A percentile compares a stretch with the other conserved stretches of the same genome.
Conservation (phyloP, 2,113 vertebrate genomes). For the Sarotherodon lohbergeri region DNA sequence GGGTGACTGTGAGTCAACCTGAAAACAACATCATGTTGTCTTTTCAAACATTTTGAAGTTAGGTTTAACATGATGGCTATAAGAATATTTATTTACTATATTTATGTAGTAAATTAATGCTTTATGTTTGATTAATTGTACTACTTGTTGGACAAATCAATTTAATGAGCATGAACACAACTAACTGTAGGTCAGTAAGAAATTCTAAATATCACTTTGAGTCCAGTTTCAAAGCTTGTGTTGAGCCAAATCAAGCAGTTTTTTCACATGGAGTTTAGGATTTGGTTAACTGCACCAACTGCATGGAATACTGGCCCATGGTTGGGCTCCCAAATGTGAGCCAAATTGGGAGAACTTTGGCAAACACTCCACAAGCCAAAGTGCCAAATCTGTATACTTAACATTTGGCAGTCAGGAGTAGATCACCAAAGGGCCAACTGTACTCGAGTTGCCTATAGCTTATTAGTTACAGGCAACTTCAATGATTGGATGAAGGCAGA, state of each 20-base stretch:
- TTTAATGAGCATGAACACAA: neutral
- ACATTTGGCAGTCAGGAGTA: neutral
- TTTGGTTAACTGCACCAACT: neutral
- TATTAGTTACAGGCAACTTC: neutral
- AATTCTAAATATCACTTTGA: neutral
- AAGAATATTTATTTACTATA: neutral
- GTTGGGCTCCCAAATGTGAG: neutral
- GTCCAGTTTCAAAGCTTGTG: neutral
- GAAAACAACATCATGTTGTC: neutral
- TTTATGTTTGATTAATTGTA: neutral
- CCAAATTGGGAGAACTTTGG: neutral
- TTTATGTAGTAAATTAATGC: neutral
- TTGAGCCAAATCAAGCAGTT: neutral
- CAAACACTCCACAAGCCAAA: neutral
- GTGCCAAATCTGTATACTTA: neutral
- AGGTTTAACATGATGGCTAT: neutral
- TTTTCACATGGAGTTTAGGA: neutral
- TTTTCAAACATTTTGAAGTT: neutral
- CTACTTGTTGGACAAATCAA: neutral
- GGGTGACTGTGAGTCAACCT: neutral
- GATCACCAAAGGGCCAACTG: neutral
- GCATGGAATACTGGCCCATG: neutral
- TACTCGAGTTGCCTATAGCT: neutral
- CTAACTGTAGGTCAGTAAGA: neutral
- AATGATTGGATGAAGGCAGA: neutral